Base-by-base conservation (phyloP, 2,113 vertebrate species). In the Aphelocoma coerulescens region DNA sequence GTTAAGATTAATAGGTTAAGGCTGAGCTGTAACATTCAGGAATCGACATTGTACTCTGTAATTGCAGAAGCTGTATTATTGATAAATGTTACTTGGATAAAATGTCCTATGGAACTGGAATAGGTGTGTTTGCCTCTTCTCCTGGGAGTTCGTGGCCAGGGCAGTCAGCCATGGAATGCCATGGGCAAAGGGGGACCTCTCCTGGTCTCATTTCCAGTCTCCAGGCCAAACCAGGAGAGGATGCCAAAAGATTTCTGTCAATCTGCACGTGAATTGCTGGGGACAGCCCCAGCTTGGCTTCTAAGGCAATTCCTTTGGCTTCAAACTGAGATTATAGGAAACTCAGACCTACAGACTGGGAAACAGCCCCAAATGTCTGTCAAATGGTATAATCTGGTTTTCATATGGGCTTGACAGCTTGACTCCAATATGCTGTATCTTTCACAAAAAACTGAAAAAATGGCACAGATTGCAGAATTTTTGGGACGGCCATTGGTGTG, bases 51-150 rank as follows among this genome's bases (percentile, higher is more conserved):
- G 11, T 9, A n/a, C 21, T 51, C 32, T 59, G 16, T 30, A 58
- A 51, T 43, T 86, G 44, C 15, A 52, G 27, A 85, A 24, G 8
- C 21, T 17, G 4, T 11, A 28, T 43, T 67, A 32, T 9, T 43
- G 37, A 51, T 14, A 26, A 32, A 43, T 51, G 10, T 16, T 9
- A 20, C 4, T 76, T 9, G 9, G 5, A 35, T 26, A 30, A 51
- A 97, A 96, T 44, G 13, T 92, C 96, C 89, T 62, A 9, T 85
- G 85, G 89, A 97, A 96, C 41, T 10, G 27, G 44, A 67, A 18
- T 41, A 44, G 26, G 71, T 32, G 54, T 30, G 13, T 91, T 92
- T 32, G 23, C 82, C 77, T 96, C 77, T 95, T 96, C 89, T 52
- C 12, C 39, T 54, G 39, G 16, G 28, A 46, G 22, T 27, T 62